Percentiles rank a stretch among this genome's conserved stretches.
Conservation (phyloP, 2,888 invertebrate species). For the Portevinia maculata region DNA sequence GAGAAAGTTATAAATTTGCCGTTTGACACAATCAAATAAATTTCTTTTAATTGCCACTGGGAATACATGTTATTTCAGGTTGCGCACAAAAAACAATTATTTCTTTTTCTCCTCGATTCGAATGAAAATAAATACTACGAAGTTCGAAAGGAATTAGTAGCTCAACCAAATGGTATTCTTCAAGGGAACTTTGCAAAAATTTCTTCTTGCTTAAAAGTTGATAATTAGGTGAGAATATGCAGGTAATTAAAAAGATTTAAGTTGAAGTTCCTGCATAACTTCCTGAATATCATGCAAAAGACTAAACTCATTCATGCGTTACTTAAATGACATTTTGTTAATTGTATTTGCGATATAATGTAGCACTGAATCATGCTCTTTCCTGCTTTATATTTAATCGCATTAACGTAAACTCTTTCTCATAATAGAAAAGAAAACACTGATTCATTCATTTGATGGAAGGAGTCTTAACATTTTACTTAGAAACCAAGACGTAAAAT, state of each 20-base stretch:
- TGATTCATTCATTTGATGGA: too few relatives aligned
- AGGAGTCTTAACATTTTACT: too few relatives aligned
- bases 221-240: slow-evolving; percentile 71
- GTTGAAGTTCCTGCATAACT: slow-evolving; percentile 38
- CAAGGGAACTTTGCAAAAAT: slow-evolving; percentile 53
- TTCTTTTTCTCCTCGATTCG: slow-evolving; percentile 51
- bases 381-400: neutral
- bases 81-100: slow-evolving; percentile 43
- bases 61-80: slow-evolving; percentile 60
- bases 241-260: slow-evolving; percentile 69
- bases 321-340: slow-evolving; percentile 38
- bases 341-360: slow-evolving; percentile 20
- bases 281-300: slow-evolving; percentile 16
- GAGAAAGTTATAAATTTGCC: slow-evolving; percentile 48
- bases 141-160: slow-evolving; percentile 40
- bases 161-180: slow-evolving; percentile 47
- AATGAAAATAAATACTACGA: slow-evolving; percentile 49
- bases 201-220: slow-evolving; percentile 51
- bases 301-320: slow-evolving; percentile 42
- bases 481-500: slow-evolving; percentile 11
- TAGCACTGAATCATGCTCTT: too few relatives aligned
- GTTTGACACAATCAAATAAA: slow-evolving; percentile 66
- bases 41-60: slow-evolving; percentile 67
- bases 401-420: neutral
- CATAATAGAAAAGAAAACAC: too few relatives aligned